Evolutionary conservation across 2,797 vertebrate species (phyloP).

Genomic region (Eulemur coronatus): DNA sequence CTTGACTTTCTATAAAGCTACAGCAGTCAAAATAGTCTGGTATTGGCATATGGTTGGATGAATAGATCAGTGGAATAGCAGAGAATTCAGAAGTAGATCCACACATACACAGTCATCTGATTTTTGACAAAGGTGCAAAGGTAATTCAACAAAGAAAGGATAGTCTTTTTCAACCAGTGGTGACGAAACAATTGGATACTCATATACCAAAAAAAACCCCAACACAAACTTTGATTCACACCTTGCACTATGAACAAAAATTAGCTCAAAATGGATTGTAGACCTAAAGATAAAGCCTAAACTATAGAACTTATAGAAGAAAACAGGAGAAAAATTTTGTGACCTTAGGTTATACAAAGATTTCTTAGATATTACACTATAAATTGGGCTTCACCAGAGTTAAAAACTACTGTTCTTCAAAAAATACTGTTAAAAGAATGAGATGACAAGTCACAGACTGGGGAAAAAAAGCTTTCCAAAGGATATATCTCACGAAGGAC

Average conservation of each 20-base stretch:
- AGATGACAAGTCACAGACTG: neutral
- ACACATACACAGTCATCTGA: neutral
- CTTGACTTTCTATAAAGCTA: neutral
- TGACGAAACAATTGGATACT: neutral
- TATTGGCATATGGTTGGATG: neutral
- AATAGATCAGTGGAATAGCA: neutral
- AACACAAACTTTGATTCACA: neutral
- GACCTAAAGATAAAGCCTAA: neutral
- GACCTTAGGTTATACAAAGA: neutral
- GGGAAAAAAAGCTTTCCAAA: neutral
- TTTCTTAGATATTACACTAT: neutral
- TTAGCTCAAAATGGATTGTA: neutral
- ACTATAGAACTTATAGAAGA: neutral
- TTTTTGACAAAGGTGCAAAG: conserved; percentile 23
- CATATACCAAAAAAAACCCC: neutral
- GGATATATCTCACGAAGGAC: neutral
- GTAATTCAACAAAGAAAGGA: conserved; percentile 27
- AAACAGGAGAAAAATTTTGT: neutral
- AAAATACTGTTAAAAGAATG: neutral
- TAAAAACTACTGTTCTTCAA: neutral
- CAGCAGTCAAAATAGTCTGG: neutral
- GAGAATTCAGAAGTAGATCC: neutral
- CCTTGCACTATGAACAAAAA: neutral
- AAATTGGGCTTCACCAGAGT: neutral
- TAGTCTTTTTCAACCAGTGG: neutral